Evolutionary conservation across 2,113 vertebrate species (phyloP), one percentile per base, ranked within the genome.

Genomic region (Gorsachius goisagi): DNA sequence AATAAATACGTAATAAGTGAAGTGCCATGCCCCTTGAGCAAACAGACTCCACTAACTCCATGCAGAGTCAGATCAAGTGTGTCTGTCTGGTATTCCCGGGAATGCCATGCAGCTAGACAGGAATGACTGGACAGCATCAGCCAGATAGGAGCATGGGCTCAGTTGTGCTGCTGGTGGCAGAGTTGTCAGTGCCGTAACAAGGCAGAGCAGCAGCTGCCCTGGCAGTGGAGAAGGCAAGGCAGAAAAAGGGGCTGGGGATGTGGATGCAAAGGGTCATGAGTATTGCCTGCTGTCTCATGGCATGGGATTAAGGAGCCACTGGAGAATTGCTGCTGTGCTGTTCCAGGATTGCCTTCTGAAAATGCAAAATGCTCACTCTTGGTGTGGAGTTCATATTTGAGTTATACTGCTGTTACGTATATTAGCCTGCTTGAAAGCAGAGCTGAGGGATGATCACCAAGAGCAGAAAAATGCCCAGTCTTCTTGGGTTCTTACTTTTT

Each of bases 121-220:
- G 67, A 66, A 13, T 18, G 58, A 53, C 88, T 68, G 71, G 44
- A 7, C 58, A 53, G 23, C 11, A 21, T 60, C 33, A 35, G 47
- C 24, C 64, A 68, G 76, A 6, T 19, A 5, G 2, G 8, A 90
- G 39, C 52, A 8, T n/a, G 6, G 80, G 67, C 14, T 5, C 39
- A 19, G 85, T 21, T 74, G 63, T 88, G 59, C 79, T 79, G 67
- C 88, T 62, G 33, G 13, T 13, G 39, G 16, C 45, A 15, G 41
- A 37, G 50, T 23, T 67, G 52, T 7, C 30, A 9, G 4, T 28
- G 59, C 23, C 28, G 4, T 19, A 6, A 4, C 0, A 4, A 16
- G 47, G 6, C 50, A 69, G 52, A 59, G 37, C 56, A 53, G 69
- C 50, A 62, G 27, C 39, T 0, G 0, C 23, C 39, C 21, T 4